Evolutionary conservation across 2,888 invertebrate species (phyloP).

Genomic region (Dinocampus coccinellae): DNA sequence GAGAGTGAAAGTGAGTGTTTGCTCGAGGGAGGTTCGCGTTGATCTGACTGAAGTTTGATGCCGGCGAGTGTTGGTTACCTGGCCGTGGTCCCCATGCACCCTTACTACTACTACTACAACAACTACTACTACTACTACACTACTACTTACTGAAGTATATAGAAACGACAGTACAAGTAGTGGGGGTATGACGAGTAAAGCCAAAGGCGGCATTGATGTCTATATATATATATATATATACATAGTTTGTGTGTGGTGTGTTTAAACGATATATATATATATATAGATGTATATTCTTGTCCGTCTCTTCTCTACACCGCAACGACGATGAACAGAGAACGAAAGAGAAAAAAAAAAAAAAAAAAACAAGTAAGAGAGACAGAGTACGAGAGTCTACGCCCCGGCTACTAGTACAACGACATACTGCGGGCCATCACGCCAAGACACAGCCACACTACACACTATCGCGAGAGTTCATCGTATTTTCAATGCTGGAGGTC

Average conservation of each 20-base stretch:
- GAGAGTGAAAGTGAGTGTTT: constrained; percentile 69
- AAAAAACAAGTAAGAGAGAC: too few relatives aligned
- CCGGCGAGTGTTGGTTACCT: constrained; percentile 65
- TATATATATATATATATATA: too few relatives aligned
- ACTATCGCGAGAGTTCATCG: constrained; percentile 77
- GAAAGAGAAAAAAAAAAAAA: too few relatives aligned
- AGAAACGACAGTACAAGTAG: constrained; percentile 18
- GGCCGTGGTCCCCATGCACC: constrained; percentile 59
- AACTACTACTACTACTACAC: too few relatives aligned
- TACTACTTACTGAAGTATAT: constrained; percentile 26
- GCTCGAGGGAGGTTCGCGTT: constrained; percentile 70
- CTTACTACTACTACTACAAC: constrained; percentile 62
- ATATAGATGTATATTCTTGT: background rate
- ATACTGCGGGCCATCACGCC: constrained; percentile 26
- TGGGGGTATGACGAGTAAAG: constrained; percentile 40
- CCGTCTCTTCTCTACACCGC: background rate
- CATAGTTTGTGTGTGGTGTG: constrained; percentile 14
- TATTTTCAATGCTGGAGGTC: constrained; percentile 87
- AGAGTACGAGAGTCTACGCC: constrained; percentile 66
- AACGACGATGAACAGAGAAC: too few relatives aligned
- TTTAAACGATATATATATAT: background rate
- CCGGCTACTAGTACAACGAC: constrained; percentile 71
- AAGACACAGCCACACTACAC: constrained; percentile 47
- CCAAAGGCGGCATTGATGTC: constrained; percentile 30
- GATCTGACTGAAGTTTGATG: constrained; percentile 67